Conservation (phyloP, 2,113 vertebrate species). For the Corythornis cristatus region DNA sequence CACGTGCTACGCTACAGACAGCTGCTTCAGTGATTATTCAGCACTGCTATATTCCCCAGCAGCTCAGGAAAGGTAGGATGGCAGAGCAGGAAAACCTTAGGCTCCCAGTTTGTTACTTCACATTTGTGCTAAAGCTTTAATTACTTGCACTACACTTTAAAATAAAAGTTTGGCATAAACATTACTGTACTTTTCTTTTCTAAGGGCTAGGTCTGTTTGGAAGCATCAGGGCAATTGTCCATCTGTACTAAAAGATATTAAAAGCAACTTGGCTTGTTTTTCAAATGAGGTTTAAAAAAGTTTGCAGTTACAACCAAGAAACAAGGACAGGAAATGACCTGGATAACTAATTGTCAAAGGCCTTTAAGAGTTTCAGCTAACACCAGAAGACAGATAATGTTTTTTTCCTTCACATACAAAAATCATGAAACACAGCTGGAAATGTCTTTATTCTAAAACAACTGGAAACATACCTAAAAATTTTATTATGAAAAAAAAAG, state of each 20-base stretch:
- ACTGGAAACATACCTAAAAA: not conserved
- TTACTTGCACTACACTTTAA: not conserved
- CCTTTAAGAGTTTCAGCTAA: not conserved
- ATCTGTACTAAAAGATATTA: not conserved
- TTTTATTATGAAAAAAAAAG: fast-evolving
- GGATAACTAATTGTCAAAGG: not conserved
- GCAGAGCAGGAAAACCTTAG: not conserved
- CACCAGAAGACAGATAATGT: not conserved
- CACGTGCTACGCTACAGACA: not conserved
- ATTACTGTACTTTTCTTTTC: not conserved
- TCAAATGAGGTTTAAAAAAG: not conserved
- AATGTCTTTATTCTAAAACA: not conserved
- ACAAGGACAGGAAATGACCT: not conserved
- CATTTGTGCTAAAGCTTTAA: not conserved
- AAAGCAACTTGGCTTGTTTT: not conserved
- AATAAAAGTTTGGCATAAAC: not conserved
- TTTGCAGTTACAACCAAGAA: not conserved
- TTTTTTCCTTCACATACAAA: not conserved
- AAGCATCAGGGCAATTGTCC: not conserved
- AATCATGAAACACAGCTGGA: not conserved
- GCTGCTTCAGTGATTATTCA: not conserved
- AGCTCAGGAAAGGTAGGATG: not conserved
- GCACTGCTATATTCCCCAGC: not conserved
- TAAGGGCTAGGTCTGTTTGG: not conserved
- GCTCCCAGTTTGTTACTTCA: not conserved